These are phyloP conservation scores for Campoplex capitator DNA, from an alignment of 2,888 invertebrate species.

Conservation along the genomic window DNA sequence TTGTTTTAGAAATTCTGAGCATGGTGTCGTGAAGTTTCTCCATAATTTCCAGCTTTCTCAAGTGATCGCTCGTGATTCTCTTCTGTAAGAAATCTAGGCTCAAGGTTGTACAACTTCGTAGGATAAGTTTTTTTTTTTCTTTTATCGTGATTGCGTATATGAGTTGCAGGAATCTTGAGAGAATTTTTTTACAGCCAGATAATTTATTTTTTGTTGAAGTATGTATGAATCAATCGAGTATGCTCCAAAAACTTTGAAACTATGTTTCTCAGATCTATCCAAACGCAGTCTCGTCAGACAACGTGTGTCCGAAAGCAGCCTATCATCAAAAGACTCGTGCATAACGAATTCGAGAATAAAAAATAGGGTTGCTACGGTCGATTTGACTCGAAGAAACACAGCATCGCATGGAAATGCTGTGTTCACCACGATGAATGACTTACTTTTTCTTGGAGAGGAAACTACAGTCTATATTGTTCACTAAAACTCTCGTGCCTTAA, in stretches of 20 bases:
- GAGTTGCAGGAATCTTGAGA: not conserved
- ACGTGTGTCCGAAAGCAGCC: no score
- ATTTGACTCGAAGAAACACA: not conserved
- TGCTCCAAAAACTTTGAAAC: not conserved
- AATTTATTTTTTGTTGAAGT: not conserved
- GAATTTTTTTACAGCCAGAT: not conserved
- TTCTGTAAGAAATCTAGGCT: not conserved
- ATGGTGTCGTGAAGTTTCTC: not conserved
- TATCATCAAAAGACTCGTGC: not conserved
- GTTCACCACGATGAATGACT: not conserved
- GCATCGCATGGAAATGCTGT: not conserved
- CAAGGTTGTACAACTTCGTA: not conserved
- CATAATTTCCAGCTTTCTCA: not conserved
- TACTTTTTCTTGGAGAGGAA: not conserved
- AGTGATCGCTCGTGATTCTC: not conserved
- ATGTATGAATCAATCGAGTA: not conserved
- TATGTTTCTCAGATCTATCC: not conserved
- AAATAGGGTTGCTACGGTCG: not conserved
- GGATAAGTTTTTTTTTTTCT: not conserved
- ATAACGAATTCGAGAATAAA: not conserved
- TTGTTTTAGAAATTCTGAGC: not conserved
- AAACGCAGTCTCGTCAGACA: not conserved
- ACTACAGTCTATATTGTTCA: not conserved
- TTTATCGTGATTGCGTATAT: not conserved
- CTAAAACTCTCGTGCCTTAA: not conserved